phyloP scores from a whole-genome alignment of 1,140 invertebrate genomes.

The Triops longicaudatus region DNA sequence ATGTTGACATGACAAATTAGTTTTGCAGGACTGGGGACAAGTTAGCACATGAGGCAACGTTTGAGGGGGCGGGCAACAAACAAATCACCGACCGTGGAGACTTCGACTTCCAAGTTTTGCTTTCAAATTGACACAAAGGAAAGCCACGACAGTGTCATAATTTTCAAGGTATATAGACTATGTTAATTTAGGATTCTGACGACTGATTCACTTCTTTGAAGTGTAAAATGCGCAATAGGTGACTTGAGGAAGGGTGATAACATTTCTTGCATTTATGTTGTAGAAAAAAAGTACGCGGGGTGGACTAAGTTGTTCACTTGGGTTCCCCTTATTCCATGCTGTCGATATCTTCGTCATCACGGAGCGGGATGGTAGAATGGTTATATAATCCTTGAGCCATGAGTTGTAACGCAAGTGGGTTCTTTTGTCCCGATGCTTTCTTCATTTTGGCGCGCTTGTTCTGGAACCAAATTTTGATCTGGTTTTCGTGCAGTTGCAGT shows the following conservation, averaged over 20 bases:
- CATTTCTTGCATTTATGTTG: not conserved
- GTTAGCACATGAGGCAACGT: not conserved
- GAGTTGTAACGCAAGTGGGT: constrained; percentile 47
- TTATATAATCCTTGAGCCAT: constrained; percentile 57
- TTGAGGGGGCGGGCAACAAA: not conserved
- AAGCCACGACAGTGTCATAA: constrained; percentile 4
- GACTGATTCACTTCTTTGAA: not conserved
- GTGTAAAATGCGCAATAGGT: not conserved
- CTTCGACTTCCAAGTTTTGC: not conserved
- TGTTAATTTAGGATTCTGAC: not conserved
- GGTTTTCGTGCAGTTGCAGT: constrained; percentile 51
- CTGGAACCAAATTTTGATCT: constrained; percentile 61
- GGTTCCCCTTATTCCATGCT: constrained; percentile 19
- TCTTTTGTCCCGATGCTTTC: constrained; percentile 46
- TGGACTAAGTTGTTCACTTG: not conserved
- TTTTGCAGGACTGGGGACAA: not conserved
- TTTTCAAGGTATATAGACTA: not conserved
- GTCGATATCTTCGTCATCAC: constrained; percentile 36
- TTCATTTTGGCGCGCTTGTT: constrained; percentile 61
- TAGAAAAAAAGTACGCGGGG: not conserved
- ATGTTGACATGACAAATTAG: not conserved
- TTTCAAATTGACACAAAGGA: not conserved
- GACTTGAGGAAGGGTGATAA: no score
- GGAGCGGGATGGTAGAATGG: constrained; percentile 43
- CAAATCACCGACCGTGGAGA: not conserved